phyloP scores from a whole-genome alignment of 1,140 invertebrate species.

The Hylyphantes graminicola region DNA sequence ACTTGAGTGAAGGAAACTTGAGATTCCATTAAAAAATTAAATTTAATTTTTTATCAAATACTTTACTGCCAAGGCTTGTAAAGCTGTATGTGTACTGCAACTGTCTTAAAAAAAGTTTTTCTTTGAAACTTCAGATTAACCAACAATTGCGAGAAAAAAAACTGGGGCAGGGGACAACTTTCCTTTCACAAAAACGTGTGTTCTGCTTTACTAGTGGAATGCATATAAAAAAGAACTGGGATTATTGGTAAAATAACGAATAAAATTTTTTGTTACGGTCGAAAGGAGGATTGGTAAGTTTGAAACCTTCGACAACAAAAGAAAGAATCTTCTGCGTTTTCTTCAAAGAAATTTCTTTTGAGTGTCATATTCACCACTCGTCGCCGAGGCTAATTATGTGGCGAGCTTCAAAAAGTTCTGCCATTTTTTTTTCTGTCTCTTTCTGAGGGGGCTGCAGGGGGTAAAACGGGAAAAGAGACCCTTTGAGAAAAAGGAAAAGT shows the following conservation, averaged over 20 bases:
- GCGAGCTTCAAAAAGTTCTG: slow-evolving; percentile 42
- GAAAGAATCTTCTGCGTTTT: slow-evolving; percentile 22
- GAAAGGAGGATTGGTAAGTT: slow-evolving; percentile 1
- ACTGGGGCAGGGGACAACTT: too few relatives aligned
- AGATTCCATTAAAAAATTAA: too few relatives aligned
- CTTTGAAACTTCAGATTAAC: too few relatives aligned
- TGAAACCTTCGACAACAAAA: slow-evolving; percentile 45
- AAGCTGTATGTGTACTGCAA: too few relatives aligned
- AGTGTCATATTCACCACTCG: slow-evolving; percentile 49
- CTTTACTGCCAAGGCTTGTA: too few relatives aligned
- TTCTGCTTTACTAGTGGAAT: not conserved
- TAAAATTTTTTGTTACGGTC: not conserved
- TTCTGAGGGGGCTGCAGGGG: slow-evolving; percentile 32
- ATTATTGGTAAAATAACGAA: slow-evolving; percentile 54
- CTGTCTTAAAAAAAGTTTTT: too few relatives aligned
- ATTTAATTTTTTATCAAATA: too few relatives aligned
- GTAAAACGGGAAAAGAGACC: not conserved
- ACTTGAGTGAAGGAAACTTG: too few relatives aligned
- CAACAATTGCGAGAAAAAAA: too few relatives aligned
- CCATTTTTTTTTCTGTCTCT: not conserved
- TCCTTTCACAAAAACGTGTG: too few relatives aligned
- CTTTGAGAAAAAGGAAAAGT: slow-evolving; percentile 48
- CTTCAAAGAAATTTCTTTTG: slow-evolving; percentile 31
- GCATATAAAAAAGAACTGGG: slow-evolving; percentile 21
- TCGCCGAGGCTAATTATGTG: slow-evolving; percentile 46